phyloP scores from a whole-genome alignment of 1,140 invertebrate species.

The Limonius californicus region DNA sequence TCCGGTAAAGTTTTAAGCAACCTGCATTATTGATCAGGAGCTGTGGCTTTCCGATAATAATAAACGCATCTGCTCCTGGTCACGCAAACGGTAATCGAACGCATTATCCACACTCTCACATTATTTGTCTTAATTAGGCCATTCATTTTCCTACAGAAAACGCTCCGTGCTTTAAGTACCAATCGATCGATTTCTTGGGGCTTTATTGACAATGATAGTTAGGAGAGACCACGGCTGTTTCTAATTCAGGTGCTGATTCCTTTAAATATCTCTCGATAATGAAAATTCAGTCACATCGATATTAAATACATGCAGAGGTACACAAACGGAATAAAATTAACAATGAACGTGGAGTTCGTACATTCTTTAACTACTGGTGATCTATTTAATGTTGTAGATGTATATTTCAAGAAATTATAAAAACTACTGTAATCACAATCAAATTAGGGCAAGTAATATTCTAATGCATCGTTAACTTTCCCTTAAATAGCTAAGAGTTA shows the following conservation, averaged over 20 bases:
- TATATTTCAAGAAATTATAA: too few relatives aligned
- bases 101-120: background rate
- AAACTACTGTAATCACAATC: too few relatives aligned
- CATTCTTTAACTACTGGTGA: too few relatives aligned
- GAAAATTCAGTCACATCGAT: too few relatives aligned
- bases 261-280: too few relatives aligned
- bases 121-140: conserved; percentile 1
- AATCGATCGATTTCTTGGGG: background rate
- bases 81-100: background rate
- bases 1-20: background rate
- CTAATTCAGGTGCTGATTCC: background rate
- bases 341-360: too few relatives aligned
- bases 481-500: too few relatives aligned
- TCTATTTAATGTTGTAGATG: too few relatives aligned
- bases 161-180: background rate
- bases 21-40: conserved; percentile 3
- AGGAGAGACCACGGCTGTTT: background rate
- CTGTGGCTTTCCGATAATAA: background rate
- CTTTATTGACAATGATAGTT: background rate
- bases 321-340: too few relatives aligned
- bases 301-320: too few relatives aligned
- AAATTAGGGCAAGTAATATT: too few relatives aligned
- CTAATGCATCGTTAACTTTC: too few relatives aligned
- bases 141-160: background rate
- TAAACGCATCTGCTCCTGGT: background rate